Conservation (phyloP, 2,797 vertebrate genomes). For the Clarias platycephalus region DNA sequence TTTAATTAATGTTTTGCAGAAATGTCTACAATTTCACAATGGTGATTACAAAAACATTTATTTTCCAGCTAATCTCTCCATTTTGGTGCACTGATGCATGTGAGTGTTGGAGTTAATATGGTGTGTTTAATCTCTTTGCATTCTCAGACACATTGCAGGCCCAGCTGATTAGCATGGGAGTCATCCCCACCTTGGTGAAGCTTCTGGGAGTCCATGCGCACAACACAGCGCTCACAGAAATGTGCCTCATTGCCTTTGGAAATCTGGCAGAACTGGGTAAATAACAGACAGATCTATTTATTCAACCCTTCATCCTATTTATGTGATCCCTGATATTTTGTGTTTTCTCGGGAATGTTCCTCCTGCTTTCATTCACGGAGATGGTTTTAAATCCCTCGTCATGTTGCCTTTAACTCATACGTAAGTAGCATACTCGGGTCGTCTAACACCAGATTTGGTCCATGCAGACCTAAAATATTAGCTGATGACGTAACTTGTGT, state of each 20-base stretch:
- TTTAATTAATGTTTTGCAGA: slow-evolving; percentile 6
- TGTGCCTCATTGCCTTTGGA: slow-evolving; percentile 98
- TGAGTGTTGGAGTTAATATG: background rate
- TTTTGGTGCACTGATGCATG: slow-evolving; percentile 25
- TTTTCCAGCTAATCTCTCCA: background rate
- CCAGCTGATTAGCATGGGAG: slow-evolving; percentile 97
- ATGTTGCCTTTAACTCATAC: background rate
- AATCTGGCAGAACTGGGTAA: slow-evolving; percentile 91
- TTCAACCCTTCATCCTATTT: background rate
- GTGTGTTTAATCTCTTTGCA: slow-evolving; percentile 30
- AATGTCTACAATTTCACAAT: slow-evolving; percentile 5
- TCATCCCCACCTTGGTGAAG: slow-evolving; percentile 96
- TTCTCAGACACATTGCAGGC: slow-evolving; percentile 91
- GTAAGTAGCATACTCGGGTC: background rate
- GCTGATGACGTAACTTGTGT: background rate
- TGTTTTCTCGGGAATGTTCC: background rate
- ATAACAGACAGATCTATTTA: slow-evolving; percentile 5
- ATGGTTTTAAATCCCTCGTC: background rate
- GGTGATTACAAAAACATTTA: background rate
- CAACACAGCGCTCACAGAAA: slow-evolving; percentile 93
- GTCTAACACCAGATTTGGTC: background rate
- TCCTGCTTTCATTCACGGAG: background rate
- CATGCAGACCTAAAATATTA: background rate
- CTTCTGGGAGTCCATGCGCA: slow-evolving; percentile 92
- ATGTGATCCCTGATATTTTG: background rate